Percentiles rank a stretch among this genome's conserved stretches.
phyloP scores from a whole-genome alignment of 2,113 vertebrate species.

The Ovis canadensis region DNA sequence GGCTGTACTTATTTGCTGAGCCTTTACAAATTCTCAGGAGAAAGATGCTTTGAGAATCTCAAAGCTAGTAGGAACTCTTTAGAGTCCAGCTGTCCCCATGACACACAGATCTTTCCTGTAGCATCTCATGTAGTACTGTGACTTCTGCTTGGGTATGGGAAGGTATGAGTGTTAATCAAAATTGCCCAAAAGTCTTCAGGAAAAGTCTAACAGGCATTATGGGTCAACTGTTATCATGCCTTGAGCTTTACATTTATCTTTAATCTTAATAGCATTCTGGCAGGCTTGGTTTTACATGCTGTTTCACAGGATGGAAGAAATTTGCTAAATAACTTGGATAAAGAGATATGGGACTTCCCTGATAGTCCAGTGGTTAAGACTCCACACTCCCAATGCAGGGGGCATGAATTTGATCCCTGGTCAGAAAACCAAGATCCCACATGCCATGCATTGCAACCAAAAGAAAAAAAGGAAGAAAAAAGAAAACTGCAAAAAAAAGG shows the following conservation, averaged over 20 bases:
- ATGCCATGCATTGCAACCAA: neutral
- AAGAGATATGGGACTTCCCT: neutral
- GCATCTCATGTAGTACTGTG: neutral
- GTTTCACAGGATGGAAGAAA: neutral
- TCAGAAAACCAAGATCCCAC: neutral
- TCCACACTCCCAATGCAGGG: neutral
- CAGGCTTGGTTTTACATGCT: neutral
- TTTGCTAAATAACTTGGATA: neutral
- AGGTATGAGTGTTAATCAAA: neutral
- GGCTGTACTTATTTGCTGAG: neutral
- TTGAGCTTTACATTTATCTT: neutral
- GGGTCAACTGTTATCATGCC: neutral
- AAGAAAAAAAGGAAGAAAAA: neutral
- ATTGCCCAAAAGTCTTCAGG: neutral
- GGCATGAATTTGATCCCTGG: neutral
- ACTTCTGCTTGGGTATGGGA: neutral
- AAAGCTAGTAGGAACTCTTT: neutral
- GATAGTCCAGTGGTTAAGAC: neutral
- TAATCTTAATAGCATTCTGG: neutral
- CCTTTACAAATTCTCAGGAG: neutral
- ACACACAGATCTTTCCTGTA: neutral
- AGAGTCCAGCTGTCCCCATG: neutral
- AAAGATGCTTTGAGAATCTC: neutral
- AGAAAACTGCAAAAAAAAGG: neutral
- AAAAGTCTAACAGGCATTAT: neutral